These are phyloP conservation scores for Anoplophora glabripennis DNA, from an alignment of 1,140 invertebrate species.

Conservation along the genomic window DNA sequence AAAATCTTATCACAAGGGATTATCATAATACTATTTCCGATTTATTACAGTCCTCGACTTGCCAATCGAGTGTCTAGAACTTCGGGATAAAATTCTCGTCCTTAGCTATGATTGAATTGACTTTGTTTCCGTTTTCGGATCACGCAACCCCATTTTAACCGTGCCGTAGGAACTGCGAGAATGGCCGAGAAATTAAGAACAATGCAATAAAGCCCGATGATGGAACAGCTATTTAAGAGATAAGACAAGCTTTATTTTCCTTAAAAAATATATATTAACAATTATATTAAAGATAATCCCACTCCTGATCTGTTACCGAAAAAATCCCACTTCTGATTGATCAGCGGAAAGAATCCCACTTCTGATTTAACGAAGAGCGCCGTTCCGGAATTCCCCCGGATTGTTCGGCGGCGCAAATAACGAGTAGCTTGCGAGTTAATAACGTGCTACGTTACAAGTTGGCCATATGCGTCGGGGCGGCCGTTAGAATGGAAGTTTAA, in stretches of 20 bases:
- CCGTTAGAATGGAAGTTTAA: conserved; percentile 18
- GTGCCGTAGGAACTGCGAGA: conserved; percentile 23
- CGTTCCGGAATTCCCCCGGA: no score
- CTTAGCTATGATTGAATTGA: conserved; percentile 33
- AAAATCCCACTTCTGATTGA: no score
- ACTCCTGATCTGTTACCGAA: no score
- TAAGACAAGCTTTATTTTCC: no score
- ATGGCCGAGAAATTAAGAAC: neutral
- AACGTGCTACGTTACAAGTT: conserved; percentile 1
- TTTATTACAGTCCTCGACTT: conserved; percentile 3
- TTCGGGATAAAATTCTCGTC: conserved; percentile 16
- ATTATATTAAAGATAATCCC: no score
- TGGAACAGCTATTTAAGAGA: no score
- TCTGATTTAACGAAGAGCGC: no score
- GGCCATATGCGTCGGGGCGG: conserved; percentile 2
- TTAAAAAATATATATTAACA: no score
- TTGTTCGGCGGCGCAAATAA: neutral
- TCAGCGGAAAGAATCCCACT: no score
- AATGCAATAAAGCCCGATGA: no score
- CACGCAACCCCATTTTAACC: conserved; percentile 31
- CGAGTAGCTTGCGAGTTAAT: conserved; percentile 6
- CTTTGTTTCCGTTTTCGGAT: conserved; percentile 29
- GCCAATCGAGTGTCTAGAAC: conserved; percentile 22
- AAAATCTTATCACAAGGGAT: no score
- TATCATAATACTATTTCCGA: no score